Base-by-base conservation (phyloP, 2,797 vertebrate species). In the Eutrigla gurnardus region DNA sequence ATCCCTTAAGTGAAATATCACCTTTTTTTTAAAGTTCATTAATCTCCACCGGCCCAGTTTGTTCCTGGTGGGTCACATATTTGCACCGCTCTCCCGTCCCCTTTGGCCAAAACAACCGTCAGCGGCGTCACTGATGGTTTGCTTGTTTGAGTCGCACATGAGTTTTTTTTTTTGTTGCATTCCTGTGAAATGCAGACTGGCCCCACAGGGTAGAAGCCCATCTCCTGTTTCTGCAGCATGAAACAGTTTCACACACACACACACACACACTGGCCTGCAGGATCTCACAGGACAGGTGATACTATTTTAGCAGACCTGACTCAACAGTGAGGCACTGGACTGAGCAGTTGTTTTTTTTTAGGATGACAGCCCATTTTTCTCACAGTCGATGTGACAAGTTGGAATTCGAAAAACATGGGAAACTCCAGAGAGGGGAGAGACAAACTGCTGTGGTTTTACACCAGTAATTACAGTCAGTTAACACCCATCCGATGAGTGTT, bases 341-440 rank as follows among this genome's bases (percentile, higher is more conserved):
- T 6, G 61, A 33, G 62, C 9, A 8, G 11, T 8, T 43, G 32
- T 12, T 43, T 59, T 70, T 42, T 73, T 12, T 35, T 49, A 45
- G 13, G 67, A 53, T 72, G 85, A 87, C 80, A 80, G 77, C 75
- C 83, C 71, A 73, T 39, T 86, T 82, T 88, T 89, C 89, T 89
- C 87, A 88, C 86, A 86, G 82, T 78, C 25, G 3, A 50, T 43
- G 72, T 86, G 87, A 86, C 77, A 84, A 74, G 65, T 75, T 77
- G 82, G 86, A 89, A 89, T 89, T 88, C 18, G 13, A 74, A 86
- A 88, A 89, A 84, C 84, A 87, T 86, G 89, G 91, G 90, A 91
- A 91, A 93, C 85, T 91, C 90, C 87, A 80, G 80, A 72, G 72
- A 71, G 70, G 5, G 12, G 70, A 54, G 75, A 89, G 72, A 82